A percentile compares a stretch with the other conserved stretches of the same genome.
Conservation (phyloP, 2,888 invertebrate species). For the Drosophila pegasa region DNA sequence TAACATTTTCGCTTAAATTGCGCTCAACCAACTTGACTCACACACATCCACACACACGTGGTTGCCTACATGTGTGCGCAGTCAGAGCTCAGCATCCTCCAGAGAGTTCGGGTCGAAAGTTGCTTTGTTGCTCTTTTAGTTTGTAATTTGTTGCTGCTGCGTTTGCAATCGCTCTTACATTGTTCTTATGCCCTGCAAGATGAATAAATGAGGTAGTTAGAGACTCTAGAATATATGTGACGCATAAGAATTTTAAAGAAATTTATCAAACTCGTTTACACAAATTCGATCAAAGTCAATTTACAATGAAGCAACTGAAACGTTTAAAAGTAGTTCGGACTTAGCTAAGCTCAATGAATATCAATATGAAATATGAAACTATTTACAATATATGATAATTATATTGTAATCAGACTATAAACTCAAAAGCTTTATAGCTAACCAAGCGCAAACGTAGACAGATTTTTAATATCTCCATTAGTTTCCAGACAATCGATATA, state of each 20-base stretch:
- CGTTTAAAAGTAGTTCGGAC: no score
- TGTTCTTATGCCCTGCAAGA: slow-evolving; percentile 27
- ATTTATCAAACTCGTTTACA: not conserved
- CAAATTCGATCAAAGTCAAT: not conserved
- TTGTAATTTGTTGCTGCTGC: slow-evolving; percentile 46
- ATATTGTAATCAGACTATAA: no score
- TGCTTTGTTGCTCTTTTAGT: slow-evolving; percentile 31
- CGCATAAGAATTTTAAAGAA: not conserved
- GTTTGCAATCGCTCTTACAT: slow-evolving; percentile 32
- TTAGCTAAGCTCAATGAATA: no score
- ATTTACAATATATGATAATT: no score
- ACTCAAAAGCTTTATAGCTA: no score
- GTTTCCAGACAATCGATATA: not conserved
- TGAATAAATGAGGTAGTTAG: not conserved
- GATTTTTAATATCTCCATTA: not conserved
- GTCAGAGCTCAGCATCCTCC: slow-evolving; percentile 22
- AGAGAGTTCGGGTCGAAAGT: slow-evolving; percentile 26
- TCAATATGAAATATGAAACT: no score
- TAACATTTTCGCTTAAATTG: slow-evolving; percentile 76
- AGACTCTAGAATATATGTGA: not conserved
- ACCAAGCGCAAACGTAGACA: no score
- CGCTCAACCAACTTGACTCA: slow-evolving; percentile 47
- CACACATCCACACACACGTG: not conserved
- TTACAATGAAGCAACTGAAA: no score
- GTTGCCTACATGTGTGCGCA: slow-evolving; percentile 9